These are phyloP conservation scores for Anticlea derivata DNA, from an alignment of 2,888 invertebrate genomes.

Conservation along the genomic window DNA sequence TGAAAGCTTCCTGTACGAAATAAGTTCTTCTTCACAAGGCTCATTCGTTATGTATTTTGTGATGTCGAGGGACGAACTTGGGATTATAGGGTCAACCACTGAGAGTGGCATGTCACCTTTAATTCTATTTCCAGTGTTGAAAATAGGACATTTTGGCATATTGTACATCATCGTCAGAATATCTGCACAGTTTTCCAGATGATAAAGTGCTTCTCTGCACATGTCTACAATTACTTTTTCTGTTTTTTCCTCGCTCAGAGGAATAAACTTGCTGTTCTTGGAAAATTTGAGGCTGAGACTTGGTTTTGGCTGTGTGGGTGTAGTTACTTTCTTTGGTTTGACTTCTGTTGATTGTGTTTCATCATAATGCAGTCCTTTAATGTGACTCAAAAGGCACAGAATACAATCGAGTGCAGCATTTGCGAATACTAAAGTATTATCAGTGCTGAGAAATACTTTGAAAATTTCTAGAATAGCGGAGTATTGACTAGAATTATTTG, in stretches of 20 bases:
- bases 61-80: conserved; percentile 87
- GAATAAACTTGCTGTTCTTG: conserved; percentile 77
- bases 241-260: conserved; percentile 74
- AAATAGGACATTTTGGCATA: conserved; percentile 97
- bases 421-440: conserved; percentile 96
- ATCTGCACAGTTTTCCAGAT: conserved; percentile 93
- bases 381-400: conserved; percentile 91
- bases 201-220: conserved; percentile 91
- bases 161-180: conserved; percentile 96
- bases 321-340: conserved; percentile 63
- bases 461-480: conserved; percentile 94
- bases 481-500: conserved; percentile 89
- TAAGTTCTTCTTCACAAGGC: conserved; percentile 86
- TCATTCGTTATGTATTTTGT: conserved; percentile 87
- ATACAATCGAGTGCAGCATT: conserved; percentile 98
- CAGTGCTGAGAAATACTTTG: conserved; percentile 95
- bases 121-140: conserved; percentile 94
- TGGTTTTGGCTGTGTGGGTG: conserved; percentile 63
- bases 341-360: conserved; percentile 77
- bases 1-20: conserved; percentile 85
- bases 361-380: conserved; percentile 87
- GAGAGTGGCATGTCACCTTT: conserved; percentile 90
- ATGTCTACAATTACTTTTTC: conserved; percentile 83
- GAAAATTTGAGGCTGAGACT: conserved; percentile 72
- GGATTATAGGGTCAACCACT: conserved; percentile 93